phyloP scores from a whole-genome alignment of 1,140 invertebrate species.

The Galendromus occidentalis region DNA sequence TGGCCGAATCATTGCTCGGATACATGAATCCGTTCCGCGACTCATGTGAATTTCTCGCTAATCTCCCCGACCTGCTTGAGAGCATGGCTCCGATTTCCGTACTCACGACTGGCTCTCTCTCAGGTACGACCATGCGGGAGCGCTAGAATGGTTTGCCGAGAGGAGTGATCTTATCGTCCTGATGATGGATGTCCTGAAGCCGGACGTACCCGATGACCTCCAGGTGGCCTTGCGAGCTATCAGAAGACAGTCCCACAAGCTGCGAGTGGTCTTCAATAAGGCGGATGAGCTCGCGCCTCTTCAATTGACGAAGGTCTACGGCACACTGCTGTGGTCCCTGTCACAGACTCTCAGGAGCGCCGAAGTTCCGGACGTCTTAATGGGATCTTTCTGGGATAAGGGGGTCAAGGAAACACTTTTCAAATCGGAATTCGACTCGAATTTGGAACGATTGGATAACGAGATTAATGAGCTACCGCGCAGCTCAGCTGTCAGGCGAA shows the following conservation, averaged over 20 bases:
- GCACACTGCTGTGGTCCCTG: neutral
- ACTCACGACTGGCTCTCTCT: too few species aligned
- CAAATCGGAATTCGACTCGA: neutral
- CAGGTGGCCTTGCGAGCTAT: neutral
- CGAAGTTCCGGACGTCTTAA: neutral
- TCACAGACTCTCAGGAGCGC: neutral
- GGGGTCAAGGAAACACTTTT: neutral
- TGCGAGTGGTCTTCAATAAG: neutral
- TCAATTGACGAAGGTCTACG: neutral
- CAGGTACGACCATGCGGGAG: neutral
- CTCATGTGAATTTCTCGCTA: too few species aligned
- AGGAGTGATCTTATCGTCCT: constrained; percentile 1
- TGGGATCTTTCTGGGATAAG: neutral
- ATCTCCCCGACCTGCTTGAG: neutral
- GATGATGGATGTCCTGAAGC: neutral
- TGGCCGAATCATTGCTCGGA: too few species aligned
- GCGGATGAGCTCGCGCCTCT: neutral
- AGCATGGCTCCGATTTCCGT: neutral
- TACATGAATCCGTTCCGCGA: too few species aligned
- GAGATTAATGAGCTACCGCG: neutral
- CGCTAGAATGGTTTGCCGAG: neutral
- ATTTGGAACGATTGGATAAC: neutral
- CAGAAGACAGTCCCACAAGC: neutral
- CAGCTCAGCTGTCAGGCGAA: neutral
- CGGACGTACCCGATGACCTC: neutral